Evolutionary conservation across 2,113 vertebrate species (phyloP).

Genomic region (Erythrocebus patas): DNA sequence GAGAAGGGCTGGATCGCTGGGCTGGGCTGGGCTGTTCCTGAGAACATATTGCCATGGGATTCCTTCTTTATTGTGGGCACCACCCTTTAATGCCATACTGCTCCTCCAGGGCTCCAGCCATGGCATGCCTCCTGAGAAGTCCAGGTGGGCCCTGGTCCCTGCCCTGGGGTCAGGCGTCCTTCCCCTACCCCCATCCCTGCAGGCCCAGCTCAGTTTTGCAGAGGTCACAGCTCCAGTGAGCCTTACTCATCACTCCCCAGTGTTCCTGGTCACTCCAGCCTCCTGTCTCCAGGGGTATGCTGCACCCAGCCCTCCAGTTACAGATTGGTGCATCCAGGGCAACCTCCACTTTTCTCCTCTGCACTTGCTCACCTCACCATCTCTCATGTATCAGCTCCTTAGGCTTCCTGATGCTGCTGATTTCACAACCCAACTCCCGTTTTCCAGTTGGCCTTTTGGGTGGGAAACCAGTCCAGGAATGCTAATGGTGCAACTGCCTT

Average conservation of each 20-base stretch:
- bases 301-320: background rate
- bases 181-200: too few species aligned
- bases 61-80: background rate
- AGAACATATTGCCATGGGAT: background rate
- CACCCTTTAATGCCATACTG: background rate
- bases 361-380: background rate
- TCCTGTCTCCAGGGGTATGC: fast-evolving
- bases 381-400: background rate
- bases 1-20: too few species aligned
- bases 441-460: background rate
- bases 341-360: background rate
- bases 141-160: background rate
- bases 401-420: background rate
- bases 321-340: too few species aligned
- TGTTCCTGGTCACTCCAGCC: fast-evolving
- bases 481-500: background rate
- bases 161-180: too few species aligned
- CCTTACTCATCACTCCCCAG: too few species aligned
- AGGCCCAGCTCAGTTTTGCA: background rate
- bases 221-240: background rate
- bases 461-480: too few species aligned
- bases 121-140: background rate
- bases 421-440: background rate
- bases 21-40: background rate
- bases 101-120: background rate